Percentiles rank a stretch among this genome's conserved stretches.
Conservation (phyloP, 2,113 vertebrate genomes). For the Eonycteris spelaea region DNA sequence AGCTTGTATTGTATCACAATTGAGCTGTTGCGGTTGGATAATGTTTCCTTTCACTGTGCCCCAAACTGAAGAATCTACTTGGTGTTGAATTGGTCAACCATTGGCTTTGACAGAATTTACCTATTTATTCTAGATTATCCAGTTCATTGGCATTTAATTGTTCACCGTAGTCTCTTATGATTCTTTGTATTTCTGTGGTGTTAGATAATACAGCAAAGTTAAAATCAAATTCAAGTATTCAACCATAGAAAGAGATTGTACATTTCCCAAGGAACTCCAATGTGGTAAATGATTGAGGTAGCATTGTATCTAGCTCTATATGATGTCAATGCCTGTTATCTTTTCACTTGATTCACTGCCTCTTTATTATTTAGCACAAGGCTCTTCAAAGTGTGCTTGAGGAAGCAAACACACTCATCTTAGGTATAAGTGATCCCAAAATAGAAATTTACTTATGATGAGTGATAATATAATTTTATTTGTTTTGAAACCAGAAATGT, state of each 20-base stretch:
- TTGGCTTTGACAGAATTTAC: not conserved
- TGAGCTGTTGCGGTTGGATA: no score
- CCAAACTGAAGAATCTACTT: no score
- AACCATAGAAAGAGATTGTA: not conserved
- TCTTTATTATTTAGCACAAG: not conserved
- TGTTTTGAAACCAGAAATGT: not conserved
- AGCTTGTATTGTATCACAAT: no score
- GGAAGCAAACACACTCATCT: slow-evolving; percentile 19
- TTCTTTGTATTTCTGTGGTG: not conserved
- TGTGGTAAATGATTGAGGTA: not conserved
- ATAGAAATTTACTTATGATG: not conserved
- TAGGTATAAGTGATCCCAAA: slow-evolving; percentile 1
- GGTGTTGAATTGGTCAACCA: no score
- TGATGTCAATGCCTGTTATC: not conserved
- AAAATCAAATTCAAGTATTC: not conserved
- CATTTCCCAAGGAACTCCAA: not conserved
- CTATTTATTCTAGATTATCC: not conserved
- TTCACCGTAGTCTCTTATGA: not conserved
- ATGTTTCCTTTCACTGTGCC: no score
- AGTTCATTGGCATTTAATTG: not conserved
- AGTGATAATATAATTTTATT: slow-evolving; percentile 32
- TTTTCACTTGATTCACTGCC: not conserved
- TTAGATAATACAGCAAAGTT: not conserved
- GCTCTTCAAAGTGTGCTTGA: not conserved
- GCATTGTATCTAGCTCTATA: not conserved